A percentile compares a stretch with the other conserved stretches of the same genome.
Evolutionary conservation across 2,113 vertebrate genomes (phyloP).

Genomic region (Charadrius vociferus): DNA sequence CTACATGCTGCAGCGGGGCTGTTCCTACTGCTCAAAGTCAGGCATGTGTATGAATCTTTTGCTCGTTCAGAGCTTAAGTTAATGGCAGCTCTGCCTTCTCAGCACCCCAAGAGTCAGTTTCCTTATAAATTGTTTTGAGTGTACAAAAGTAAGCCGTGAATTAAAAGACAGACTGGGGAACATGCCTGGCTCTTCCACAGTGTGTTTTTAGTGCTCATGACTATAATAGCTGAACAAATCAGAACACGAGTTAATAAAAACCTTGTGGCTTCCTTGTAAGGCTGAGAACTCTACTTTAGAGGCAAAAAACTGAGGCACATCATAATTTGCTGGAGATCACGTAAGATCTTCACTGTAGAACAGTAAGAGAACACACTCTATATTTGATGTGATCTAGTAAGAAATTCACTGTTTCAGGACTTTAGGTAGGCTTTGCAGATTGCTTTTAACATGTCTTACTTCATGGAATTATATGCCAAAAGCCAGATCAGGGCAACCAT

Average conservation of each 20-base stretch:
- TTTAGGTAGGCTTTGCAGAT: background rate
- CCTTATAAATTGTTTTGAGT: background rate
- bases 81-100: background rate
- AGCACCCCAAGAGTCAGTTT: background rate
- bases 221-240: background rate
- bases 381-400: background rate
- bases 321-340: background rate
- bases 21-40: background rate
- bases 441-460: background rate
- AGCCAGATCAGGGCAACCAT: background rate
- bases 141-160: background rate
- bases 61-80: background rate
- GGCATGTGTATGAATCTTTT: background rate
- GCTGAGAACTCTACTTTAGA: background rate
- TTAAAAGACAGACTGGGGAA: background rate
- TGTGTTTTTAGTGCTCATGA: fast-evolving
- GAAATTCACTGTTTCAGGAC: background rate
- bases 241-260: background rate
- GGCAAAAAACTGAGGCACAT: background rate
- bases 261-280: background rate
- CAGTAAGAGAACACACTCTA: background rate
- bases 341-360: background rate
- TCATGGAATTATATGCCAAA: background rate
- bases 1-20: fast-evolving
- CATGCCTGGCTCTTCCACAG: background rate